Base-by-base conservation (phyloP, 2,888 invertebrate genomes). In the Tachina lurida region DNA sequence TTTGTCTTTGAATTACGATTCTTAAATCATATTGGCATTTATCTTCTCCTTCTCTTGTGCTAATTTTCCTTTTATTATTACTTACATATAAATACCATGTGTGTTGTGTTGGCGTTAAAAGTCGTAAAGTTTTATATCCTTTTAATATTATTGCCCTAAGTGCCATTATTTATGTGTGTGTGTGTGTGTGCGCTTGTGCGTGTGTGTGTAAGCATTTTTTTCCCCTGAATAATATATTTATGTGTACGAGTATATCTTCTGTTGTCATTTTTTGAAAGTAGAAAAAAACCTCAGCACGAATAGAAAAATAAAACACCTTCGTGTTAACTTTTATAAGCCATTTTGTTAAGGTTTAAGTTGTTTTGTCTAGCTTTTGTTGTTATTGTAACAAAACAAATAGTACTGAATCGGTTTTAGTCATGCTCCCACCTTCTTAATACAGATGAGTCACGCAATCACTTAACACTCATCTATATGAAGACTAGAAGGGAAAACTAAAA, bases 401-500 rank as follows among this genome's bases (percentile, higher is more conserved):
- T 76, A 45, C 39, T 56, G 78, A 81, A 87, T 73, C 67, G 79
- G 70, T 84, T 84, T 67, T 41, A 68, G 82, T 79, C 84, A 84
- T 76, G 78, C 73, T 78, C 76, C 73, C 70, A 62, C 45, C 58
- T 68, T 56, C 65, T 45, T 71, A 76, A 65, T 65, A 67, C 75
- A 76, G 82, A 84, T 87, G 79, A 86, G 86, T 87, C 87, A 87
- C 87, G 87, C 87, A 87, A 87, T 87, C 87, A 84, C 87, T 87
- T 87, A 82, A 73, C 73, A 70, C 58, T 74, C 54, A 62, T 78
- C 85, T 71, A 71, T 54, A 49, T 71, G 67, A 47, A 54, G 63
- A 45, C 65, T 54, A 68, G 70, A 74, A 5, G 49, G 12, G 12
- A 12, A 58, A 39, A 62, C 9, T 2, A 19, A 10, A 41, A 56